These are phyloP conservation scores for Parnassius mnemosyne DNA, from an alignment of 2,888 invertebrate species.

Conservation along the genomic window DNA sequence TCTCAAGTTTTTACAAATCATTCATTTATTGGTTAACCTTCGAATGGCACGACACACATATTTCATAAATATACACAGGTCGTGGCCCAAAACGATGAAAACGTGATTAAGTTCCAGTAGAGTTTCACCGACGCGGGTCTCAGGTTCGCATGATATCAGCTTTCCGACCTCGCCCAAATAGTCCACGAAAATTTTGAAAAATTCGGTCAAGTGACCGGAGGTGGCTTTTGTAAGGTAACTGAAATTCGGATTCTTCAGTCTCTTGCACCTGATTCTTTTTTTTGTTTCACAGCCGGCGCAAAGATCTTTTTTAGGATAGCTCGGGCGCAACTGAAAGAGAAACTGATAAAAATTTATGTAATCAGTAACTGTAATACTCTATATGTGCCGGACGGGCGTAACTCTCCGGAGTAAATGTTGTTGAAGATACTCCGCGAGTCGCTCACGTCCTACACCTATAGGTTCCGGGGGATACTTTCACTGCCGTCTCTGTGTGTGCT, in stretches of 20 bases:
- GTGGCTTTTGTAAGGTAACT: not conserved
- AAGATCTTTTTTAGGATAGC: not conserved
- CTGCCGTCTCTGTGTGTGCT: no score
- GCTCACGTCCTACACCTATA: no score
- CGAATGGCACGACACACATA: not conserved
- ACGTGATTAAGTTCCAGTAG: slow-evolving; percentile 6
- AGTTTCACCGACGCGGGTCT: slow-evolving; percentile 9
- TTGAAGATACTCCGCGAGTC: no score
- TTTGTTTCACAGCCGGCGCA: not conserved
- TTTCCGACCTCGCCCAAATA: slow-evolving; percentile 16
- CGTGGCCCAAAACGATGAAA: slow-evolving; percentile 1
- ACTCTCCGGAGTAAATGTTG: no score
- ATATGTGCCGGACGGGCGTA: no score
- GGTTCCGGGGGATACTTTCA: no score
- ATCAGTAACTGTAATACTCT: no score
- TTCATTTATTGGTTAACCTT: not conserved
- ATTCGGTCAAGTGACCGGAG: slow-evolving; percentile 4
- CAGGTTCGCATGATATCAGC: slow-evolving; percentile 4
- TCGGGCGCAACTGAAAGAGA: slow-evolving; percentile 7
- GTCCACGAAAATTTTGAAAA: slow-evolving; percentile 1
- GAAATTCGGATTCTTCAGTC: not conserved
- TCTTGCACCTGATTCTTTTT: not conserved
- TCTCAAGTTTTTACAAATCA: not conserved
- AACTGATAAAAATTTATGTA: not conserved
- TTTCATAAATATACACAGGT: slow-evolving; percentile 3